These are phyloP conservation scores for Atherinosoma microstoma DNA, from an alignment of 2,797 vertebrate genomes.

Conservation along the genomic window DNA sequence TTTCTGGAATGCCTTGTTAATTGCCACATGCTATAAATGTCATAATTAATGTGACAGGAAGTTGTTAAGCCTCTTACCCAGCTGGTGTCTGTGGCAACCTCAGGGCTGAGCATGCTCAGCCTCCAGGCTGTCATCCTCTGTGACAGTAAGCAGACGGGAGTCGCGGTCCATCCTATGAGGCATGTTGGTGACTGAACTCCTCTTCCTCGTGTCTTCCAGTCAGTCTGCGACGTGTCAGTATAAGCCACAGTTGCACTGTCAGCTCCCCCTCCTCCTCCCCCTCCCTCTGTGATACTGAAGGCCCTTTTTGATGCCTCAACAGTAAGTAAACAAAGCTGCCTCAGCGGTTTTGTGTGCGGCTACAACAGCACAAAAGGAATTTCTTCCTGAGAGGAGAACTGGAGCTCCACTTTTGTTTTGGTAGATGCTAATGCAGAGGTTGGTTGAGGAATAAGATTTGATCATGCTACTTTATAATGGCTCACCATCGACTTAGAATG, in stretches of 20 bases:
- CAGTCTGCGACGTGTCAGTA: slow-evolving; percentile 31
- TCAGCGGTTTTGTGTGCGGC: slow-evolving; percentile 58
- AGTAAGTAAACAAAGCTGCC: slow-evolving; percentile 65
- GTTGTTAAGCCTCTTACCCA: slow-evolving; percentile 4
- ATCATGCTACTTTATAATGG: slow-evolving; percentile 39
- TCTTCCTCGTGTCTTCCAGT: slow-evolving; percentile 33
- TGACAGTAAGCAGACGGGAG: slow-evolving; percentile 62
- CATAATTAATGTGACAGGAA: slow-evolving; percentile 23
- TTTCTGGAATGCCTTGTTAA: not conserved
- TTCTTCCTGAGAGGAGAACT: slow-evolving; percentile 38
- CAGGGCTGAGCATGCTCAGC: slow-evolving; percentile 18
- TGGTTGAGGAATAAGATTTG: slow-evolving; percentile 19
- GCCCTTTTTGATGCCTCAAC: slow-evolving; percentile 52
- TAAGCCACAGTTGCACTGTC: slow-evolving; percentile 43
- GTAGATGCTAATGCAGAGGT: slow-evolving; percentile 17
- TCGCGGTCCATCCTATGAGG: slow-evolving; percentile 46
- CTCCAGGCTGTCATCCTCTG: slow-evolving; percentile 44
- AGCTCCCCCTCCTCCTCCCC: slow-evolving; percentile 8
- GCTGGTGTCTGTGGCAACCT: slow-evolving; percentile 25
- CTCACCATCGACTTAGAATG: slow-evolving; percentile 5
- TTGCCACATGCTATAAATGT: slow-evolving; percentile 3
- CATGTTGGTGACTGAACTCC: slow-evolving; percentile 8
- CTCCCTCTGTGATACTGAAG: slow-evolving; percentile 36
- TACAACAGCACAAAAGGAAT: slow-evolving; percentile 42
- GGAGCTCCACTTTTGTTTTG: slow-evolving; percentile 28